A percentile compares a stretch with the other conserved stretches of the same genome.
These are phyloP conservation scores for Typhlichthys eigenmanni DNA, from an alignment of 2,797 vertebrate species.

Conservation along the genomic window DNA sequence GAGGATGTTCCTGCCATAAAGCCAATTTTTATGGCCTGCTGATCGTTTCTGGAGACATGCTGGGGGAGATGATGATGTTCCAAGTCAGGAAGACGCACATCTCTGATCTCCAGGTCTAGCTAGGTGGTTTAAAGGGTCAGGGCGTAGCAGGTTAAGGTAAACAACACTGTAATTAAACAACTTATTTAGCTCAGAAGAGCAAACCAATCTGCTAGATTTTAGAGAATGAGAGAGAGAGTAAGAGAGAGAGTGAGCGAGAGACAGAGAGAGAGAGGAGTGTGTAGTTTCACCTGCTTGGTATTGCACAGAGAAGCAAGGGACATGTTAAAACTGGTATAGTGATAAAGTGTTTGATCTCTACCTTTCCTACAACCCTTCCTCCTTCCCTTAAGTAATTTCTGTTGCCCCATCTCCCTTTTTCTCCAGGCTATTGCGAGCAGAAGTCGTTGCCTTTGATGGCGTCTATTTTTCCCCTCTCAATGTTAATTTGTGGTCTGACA, in stretches of 20 bases:
- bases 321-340: conserved; percentile 68
- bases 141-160: conserved; percentile 34
- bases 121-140: conserved; percentile 37
- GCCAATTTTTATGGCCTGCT: conserved; percentile 52
- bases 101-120: conserved; percentile 35
- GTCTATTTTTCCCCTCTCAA: neutral
- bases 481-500: neutral
- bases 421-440: conserved; percentile 53
- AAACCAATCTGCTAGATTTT: conserved; percentile 43
- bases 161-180: conserved; percentile 52
- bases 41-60: conserved; percentile 56
- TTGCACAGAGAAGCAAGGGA: conserved; percentile 45
- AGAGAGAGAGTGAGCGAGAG: neutral
- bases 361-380: conserved; percentile 38
- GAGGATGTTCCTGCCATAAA: conserved; percentile 58
- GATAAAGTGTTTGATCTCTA: conserved; percentile 71
- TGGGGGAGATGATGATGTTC: conserved; percentile 40
- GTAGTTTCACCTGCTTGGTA: conserved; percentile 58
- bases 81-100: conserved; percentile 32
- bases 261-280: neutral
- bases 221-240: conserved; percentile 23
- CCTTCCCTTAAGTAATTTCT: conserved; percentile 41
- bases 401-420: conserved; percentile 52
- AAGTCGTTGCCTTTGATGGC: conserved; percentile 42
- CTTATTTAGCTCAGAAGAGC: conserved; percentile 49